A percentile compares a stretch with the other conserved stretches of the same genome.
These are phyloP conservation scores for Paradisaea rubra DNA, from an alignment of 2,113 vertebrate species.

Conservation along the genomic window DNA sequence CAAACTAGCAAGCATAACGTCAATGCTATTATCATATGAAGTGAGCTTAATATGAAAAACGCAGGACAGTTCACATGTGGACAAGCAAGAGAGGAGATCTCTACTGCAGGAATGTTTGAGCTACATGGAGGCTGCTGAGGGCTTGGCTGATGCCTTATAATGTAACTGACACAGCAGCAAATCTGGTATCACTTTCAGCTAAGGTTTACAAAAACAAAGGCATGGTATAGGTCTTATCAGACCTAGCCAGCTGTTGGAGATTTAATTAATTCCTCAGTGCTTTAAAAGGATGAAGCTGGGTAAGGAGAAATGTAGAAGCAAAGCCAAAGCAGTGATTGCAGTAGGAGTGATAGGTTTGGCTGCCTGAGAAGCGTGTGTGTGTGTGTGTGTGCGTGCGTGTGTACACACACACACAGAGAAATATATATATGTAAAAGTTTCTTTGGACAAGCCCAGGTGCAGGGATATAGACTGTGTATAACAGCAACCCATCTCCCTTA, in stretches of 20 bases:
- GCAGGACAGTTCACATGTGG: background rate
- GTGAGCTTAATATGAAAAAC: background rate
- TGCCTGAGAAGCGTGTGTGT: background rate
- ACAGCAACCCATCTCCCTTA: background rate
- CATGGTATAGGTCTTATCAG: background rate
- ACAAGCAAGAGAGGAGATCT: background rate
- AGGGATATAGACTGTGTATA: accelerated
- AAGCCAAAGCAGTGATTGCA: background rate
- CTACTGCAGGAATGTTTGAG: background rate
- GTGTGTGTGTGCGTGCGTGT: too few relatives aligned
- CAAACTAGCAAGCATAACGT: background rate
- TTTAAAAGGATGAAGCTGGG: background rate
- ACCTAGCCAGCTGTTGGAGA: background rate
- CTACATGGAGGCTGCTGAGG: background rate
- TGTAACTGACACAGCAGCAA: background rate
- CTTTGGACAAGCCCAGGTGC: background rate
- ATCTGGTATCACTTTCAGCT: background rate
- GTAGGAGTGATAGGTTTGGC: background rate
- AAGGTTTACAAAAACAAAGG: background rate
- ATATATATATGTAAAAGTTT: accelerated
- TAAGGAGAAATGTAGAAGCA: background rate
- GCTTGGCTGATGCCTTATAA: background rate
- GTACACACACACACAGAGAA: accelerated
- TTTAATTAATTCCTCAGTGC: background rate
- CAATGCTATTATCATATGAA: background rate